Percentiles rank a stretch among this genome's conserved stretches.
Conservation (phyloP, 2,113 vertebrate species). For the Cervus canadensis region DNA sequence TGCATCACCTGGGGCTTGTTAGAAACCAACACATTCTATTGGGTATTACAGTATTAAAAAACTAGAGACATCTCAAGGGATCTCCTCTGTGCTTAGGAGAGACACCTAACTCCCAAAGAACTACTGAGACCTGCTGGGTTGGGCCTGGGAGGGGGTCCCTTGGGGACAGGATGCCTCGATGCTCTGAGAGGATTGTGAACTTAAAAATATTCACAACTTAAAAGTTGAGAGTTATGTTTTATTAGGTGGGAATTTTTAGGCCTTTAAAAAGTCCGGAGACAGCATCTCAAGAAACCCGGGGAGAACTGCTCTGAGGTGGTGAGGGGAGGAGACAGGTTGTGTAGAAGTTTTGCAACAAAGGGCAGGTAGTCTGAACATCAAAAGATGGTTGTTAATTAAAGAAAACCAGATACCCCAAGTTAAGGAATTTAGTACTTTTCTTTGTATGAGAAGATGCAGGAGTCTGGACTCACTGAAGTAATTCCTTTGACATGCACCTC, state of each 20-base stretch:
- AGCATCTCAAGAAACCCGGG: background rate
- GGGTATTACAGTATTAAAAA: background rate
- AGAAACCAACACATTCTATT: background rate
- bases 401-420: background rate
- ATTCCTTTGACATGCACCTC: background rate
- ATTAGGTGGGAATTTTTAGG: background rate
- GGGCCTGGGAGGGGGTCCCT: background rate
- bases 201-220: background rate
- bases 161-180: rapidly evolving
- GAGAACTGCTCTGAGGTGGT: background rate
- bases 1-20: background rate
- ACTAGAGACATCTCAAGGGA: background rate
- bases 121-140: background rate
- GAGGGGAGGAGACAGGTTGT: background rate
- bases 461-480: background rate
- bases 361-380: background rate
- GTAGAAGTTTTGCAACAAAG: background rate
- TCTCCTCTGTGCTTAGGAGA: background rate
- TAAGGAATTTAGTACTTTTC: background rate
- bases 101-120: background rate
- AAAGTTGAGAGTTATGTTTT: background rate
- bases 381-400: background rate
- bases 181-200: background rate
- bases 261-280: background rate
- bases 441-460: background rate